Evolutionary conservation across 23 tunicate genomes (phyloP).

Genomic region (Styela clava): DNA sequence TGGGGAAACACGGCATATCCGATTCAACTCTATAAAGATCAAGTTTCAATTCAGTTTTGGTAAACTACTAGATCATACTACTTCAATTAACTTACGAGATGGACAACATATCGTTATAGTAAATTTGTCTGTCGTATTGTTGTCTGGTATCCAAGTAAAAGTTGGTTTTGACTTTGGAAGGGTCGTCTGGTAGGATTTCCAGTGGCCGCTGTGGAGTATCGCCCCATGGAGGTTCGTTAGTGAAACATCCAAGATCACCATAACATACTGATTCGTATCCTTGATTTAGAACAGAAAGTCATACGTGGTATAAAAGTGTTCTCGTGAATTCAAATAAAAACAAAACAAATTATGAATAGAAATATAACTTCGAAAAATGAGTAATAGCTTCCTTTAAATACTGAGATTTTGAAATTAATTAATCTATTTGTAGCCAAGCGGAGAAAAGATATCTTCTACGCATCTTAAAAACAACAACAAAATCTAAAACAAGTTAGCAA

Average conservation of each 20-base stretch:
- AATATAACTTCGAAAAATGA: not conserved
- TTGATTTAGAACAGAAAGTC: not conserved
- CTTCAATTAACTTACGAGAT: not conserved
- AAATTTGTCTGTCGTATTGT: conserved; percentile 48
- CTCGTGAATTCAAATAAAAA: no score
- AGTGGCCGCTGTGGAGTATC: conserved; percentile 73
- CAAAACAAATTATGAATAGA: not conserved
- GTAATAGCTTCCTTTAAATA: no score
- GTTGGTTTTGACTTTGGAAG: conserved; percentile 49
- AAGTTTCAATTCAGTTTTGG: no score
- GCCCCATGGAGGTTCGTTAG: conserved; percentile 89
- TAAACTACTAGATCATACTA: no score
- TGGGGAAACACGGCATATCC: not conserved
- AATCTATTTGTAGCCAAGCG: not conserved
- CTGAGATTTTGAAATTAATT: not conserved
- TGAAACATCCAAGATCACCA: conserved; percentile 70
- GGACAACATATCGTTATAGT: conserved; percentile 42
- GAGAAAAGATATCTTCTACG: not conserved
- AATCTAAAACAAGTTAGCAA: no score
- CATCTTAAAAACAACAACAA: no score
- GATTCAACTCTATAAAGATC: not conserved
- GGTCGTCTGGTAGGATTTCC: conserved; percentile 41
- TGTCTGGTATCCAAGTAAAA: conserved; percentile 80
- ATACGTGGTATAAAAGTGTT: not conserved
- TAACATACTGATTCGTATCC: conserved; percentile 53